phyloP scores from a whole-genome alignment of 1,140 invertebrate genomes.

The Drosophila funebris region DNA sequence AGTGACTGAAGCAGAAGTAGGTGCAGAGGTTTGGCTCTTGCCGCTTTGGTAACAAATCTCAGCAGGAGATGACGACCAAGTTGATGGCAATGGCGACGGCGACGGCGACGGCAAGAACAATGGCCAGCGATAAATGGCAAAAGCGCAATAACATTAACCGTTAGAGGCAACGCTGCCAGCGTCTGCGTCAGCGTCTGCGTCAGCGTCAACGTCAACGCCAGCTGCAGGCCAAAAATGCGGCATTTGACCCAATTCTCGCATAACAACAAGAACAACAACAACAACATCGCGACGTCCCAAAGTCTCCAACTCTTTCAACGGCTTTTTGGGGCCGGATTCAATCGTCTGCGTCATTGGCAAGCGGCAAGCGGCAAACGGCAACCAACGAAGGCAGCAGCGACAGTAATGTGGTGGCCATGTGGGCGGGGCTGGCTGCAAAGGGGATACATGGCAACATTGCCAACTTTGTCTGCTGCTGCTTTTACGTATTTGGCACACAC shows the following conservation, averaged over 20 bases:
- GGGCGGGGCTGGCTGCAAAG: neutral
- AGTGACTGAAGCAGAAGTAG: neutral
- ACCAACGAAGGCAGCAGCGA: neutral
- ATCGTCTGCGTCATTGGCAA: constrained; percentile 60
- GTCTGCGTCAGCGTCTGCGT: neutral
- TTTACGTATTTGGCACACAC: constrained; percentile 59
- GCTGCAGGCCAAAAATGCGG: constrained; percentile 66
- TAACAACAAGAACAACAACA: neutral
- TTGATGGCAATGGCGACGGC: too few species aligned
- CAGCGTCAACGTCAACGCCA: neutral
- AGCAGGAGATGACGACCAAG: constrained; percentile 6
- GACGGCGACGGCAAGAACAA: constrained; percentile 51
- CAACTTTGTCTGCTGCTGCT: constrained; percentile 55
- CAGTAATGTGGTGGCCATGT: neutral
- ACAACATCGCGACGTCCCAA: constrained; percentile 27
- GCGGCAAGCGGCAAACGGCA: neutral
- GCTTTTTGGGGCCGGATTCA: constrained; percentile 53
- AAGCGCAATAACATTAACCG: constrained; percentile 80
- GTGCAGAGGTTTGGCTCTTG: neutral
- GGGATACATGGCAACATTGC: constrained; percentile 31
- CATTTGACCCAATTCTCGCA: constrained; percentile 72
- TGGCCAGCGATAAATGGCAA: constrained; percentile 74
- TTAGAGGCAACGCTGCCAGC: constrained; percentile 53
- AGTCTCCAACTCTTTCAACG: constrained; percentile 63
- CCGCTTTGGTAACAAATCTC: constrained; percentile 33